These are phyloP conservation scores for Sweltsa coloradensis DNA, from an alignment of 1,140 invertebrate genomes.

Conservation along the genomic window DNA sequence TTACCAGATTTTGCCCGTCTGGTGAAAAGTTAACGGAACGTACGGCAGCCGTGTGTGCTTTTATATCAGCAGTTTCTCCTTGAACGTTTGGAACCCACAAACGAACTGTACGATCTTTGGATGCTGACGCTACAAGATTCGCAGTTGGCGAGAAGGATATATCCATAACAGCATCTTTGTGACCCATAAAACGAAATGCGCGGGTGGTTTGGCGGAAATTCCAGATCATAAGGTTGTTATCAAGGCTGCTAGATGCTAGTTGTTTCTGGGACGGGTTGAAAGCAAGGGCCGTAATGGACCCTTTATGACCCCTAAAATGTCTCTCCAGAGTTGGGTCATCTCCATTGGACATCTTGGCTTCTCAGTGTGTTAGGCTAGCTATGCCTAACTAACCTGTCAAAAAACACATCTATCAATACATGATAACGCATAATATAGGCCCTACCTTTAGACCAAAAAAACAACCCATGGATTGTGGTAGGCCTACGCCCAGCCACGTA, in stretches of 20 bases:
- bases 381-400: no score
- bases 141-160: conserved; percentile 69
- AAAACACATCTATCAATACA: no score
- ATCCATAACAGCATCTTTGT: conserved; percentile 35
- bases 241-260: conserved; percentile 63
- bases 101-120: conserved; percentile 67
- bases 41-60: conserved; percentile 64
- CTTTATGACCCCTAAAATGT: conserved; percentile 68
- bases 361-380: no score
- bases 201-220: conserved; percentile 43
- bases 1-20: conserved; percentile 61
- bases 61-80: conserved; percentile 62
- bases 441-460: no score
- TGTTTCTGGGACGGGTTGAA: conserved; percentile 65
- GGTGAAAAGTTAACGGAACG: conserved; percentile 67
- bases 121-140: conserved; percentile 67
- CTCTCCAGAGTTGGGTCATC: conserved; percentile 54
- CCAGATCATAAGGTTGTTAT: conserved; percentile 71
- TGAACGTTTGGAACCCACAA: conserved; percentile 75
- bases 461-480: no score
- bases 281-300: conserved; percentile 54
- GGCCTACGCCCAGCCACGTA: no score
- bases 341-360: not conserved
- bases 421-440: no score
- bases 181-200: conserved; percentile 35